Evolutionary conservation across 2,113 vertebrate species (phyloP), one percentile per base, ranked within the genome.

Genomic region (Semicossyphus pulcher): DNA sequence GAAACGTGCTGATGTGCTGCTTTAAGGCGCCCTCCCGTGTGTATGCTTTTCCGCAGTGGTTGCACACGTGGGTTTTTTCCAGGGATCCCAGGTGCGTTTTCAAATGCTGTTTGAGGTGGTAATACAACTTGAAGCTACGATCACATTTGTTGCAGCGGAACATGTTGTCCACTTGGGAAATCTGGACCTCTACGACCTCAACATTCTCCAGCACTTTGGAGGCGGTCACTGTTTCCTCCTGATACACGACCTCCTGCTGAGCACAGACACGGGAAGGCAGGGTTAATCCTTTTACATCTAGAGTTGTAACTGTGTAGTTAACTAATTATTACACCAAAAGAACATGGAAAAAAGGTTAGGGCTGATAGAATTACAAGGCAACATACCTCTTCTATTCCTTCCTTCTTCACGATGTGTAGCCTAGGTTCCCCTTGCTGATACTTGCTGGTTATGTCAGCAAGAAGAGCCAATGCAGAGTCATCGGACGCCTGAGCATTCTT

Each of bases 41-140:
- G 91, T 99, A 99, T 3, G 94, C 95, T 95, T 97, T 98, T 81
- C 95, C 96, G 72, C 97, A 99, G 93, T 96, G 95, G 59, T 93
- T 94, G 92, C 98, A 99, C 71, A 96, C 94, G 79, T 95, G 95
- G 74, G 88, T 96, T 86, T 96, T 97, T 64, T 96, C 92, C 58
- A 95, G 45, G 0, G 68, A 61, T 25, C 84, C 78, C 12, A 77
- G 41, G 91, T 99, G 98, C 51, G 95, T 95, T 95, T 97, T 98
- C 94, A 98, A 92, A 92, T 99, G 98, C 92, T 99, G 97, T 92
- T 98, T 98, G 83, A 99, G 97, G 93, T 99, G 98, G 91, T 98
- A 98, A 94, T 96, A 99, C 85, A 98, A 93, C 92, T 98, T 98
- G 93, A 99, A 99, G 23, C 95, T 96, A 84, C 97, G 96, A 54